Evolutionary conservation across 2,888 invertebrate genomes (phyloP), one percentile per base, ranked within the genome.

Genomic region (Epinotia demarniana): DNA sequence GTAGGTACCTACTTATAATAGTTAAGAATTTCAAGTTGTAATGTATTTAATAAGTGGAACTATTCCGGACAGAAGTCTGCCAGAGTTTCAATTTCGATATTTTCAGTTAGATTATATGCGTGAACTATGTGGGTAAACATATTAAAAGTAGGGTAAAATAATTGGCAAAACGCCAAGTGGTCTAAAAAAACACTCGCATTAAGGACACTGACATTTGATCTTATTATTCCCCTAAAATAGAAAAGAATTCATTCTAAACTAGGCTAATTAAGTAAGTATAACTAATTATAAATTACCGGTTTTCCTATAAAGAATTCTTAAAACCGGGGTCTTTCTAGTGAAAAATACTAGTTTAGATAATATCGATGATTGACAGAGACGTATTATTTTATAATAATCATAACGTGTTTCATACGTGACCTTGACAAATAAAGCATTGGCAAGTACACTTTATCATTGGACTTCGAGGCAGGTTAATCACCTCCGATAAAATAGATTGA

Each of bases 401-500:
- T 5, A 46, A 27, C 9, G 12, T 23, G 9, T 60, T 57, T 57
- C 39, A 57, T 55, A 67, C 27, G 39, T 67, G 55, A 23, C 23
- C 58, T 16, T 58, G 43, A 60, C 23, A 27, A 46, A 39, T 27
- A 55, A 63, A 19, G 60, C 58, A 39, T 69, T 46, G 39, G 55
- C 23, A 27, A 58, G 58, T 57, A 49, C 66, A 19, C 16, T 55
- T 73, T 60, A 58, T n/a, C 43, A 49, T 13, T 12, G 39, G 3
- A 13, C 27, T 27, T 73, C 49, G 57, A 23, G 43, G 53, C 12
- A 71, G 60, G 70, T 75, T 75, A 71, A 75, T 75, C 75, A 75
- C 64, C 70, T 57, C 16, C 53, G 74, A 70, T 75, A 75, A 39
- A 75, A 39, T n/a, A 49, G 70, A 70, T 75, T 75, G 49, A 58